Evolutionary conservation across 2,797 vertebrate species (phyloP).

Genomic region (Rhynchonycteris naso): DNA sequence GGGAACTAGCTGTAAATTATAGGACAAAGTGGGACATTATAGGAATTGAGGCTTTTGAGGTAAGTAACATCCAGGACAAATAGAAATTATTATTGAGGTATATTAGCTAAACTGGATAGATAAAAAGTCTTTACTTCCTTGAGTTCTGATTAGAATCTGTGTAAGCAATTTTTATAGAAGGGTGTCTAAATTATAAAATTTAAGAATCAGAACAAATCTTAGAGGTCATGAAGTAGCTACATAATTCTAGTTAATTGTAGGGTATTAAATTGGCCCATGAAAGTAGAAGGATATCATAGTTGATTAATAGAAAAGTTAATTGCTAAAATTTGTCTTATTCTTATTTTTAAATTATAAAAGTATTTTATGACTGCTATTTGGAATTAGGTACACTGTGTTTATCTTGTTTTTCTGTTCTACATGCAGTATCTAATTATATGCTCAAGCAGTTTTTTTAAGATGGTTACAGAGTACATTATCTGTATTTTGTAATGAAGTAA

Average conservation of each 20-base stretch:
- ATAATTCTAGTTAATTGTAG: conserved; percentile 13
- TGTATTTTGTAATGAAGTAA: neutral
- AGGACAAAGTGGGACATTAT: neutral
- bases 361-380: conserved; percentile 49
- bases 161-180: neutral
- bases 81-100: neutral
- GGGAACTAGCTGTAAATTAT: neutral
- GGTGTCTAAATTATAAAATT: conserved; percentile 24
- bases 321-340: neutral
- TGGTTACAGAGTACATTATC: neutral
- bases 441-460: neutral
- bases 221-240: neutral
- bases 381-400: conserved; percentile 12
- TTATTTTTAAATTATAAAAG: conserved; percentile 48
- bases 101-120: neutral
- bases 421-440: conserved; percentile 23
- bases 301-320: conserved; percentile 55
- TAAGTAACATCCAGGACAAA: neutral
- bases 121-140: neutral
- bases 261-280: conserved; percentile 5
- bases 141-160: neutral
- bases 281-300: conserved; percentile 12
- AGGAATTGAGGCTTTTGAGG: neutral
- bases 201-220: conserved; percentile 6
- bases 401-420: conserved; percentile 13